Evolutionary conservation across 2,888 invertebrate genomes (phyloP).

Genomic region (Catocala sponsa): DNA sequence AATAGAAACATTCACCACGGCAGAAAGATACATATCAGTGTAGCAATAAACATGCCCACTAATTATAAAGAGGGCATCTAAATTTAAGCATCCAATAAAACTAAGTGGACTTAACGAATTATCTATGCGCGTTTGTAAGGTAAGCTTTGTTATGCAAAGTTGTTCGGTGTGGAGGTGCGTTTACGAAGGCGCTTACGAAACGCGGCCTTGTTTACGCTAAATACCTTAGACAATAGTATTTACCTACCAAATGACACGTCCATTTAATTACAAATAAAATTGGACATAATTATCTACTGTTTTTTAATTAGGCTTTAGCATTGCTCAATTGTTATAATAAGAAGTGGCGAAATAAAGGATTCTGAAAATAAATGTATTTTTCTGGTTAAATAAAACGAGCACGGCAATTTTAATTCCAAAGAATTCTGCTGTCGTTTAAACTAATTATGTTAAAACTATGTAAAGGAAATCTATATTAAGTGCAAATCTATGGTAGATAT

Average conservation of each 20-base stretch:
- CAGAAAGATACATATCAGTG: constrained; percentile 4
- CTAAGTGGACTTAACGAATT: constrained; percentile 47
- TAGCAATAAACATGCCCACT: constrained; percentile 12
- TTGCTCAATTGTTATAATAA: constrained; percentile 9
- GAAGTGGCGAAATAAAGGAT: not conserved
- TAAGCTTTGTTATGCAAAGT: constrained; percentile 51
- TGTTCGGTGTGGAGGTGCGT: constrained; percentile 47
- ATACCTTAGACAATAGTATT: constrained; percentile 47
- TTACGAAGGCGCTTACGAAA: constrained; percentile 53
- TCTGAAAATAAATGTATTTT: too few relatives aligned
- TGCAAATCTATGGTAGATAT: too few relatives aligned
- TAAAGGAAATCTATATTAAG: too few relatives aligned
- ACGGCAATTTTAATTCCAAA: too few relatives aligned
- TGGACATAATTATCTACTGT: constrained; percentile 45
- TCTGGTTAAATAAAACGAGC: too few relatives aligned
- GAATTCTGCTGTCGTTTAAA: too few relatives aligned
- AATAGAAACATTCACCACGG: not conserved
- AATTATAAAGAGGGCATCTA: constrained; percentile 25
- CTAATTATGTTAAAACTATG: too few relatives aligned
- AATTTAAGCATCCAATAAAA: constrained; percentile 44
- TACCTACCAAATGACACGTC: constrained; percentile 56
- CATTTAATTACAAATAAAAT: constrained; percentile 56
- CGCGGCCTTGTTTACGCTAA: constrained; percentile 56
- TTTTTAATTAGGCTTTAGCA: constrained; percentile 47
- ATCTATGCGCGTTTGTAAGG: constrained; percentile 49